Base-by-base conservation (phyloP, 2,797 vertebrate species). In the Sebastes kiyomatsui region DNA sequence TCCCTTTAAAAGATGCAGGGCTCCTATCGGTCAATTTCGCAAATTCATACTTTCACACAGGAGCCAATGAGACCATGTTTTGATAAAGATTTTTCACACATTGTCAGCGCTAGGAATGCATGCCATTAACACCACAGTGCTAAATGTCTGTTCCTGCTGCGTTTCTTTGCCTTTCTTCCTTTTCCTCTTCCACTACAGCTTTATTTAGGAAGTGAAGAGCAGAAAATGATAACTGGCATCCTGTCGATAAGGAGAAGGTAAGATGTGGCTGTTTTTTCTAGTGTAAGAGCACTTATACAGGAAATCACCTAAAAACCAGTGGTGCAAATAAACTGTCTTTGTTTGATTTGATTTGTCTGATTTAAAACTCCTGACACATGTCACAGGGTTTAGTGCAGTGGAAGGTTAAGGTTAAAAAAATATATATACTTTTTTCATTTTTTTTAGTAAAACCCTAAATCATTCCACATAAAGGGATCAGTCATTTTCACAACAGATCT, bases 231-330 rank as follows among this genome's bases (percentile, higher is more conserved):
- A 0, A 14, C 8, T 0, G 89, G 89, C 73, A 95, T 94, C 38
- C 89, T 88, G 88, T 94, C 94, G 85, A 96, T 95, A 94, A 95
- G 96, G 83, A 93, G 95, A 3, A 93, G 95, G 95, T 94, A 94
- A 94, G 72, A 92, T 91, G 54, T 91, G 92, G 28, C 90, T 96
- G 87, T 96, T 95, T 25, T 1, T 91, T 92, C 52, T 79, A 72
- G 7, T 88, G 90, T 91, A 95, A 95, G 93, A 71, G 35, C 35
- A 14, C 66, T 22, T 93, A 89, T 28, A 42, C 20, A 18, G 7
- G 6, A 70, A 62, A 42, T 14, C 66, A 67, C 32, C 10, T 42
- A 59, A 5, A 73, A 16, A 42, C 8, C 22, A 32, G 59, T 16
- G 30, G 20, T 55, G 32, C 3, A 16, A 67, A 25, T 10, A 55